Conservation (phyloP, 2,113 vertebrate genomes). For the Pungitius pungitius region DNA sequence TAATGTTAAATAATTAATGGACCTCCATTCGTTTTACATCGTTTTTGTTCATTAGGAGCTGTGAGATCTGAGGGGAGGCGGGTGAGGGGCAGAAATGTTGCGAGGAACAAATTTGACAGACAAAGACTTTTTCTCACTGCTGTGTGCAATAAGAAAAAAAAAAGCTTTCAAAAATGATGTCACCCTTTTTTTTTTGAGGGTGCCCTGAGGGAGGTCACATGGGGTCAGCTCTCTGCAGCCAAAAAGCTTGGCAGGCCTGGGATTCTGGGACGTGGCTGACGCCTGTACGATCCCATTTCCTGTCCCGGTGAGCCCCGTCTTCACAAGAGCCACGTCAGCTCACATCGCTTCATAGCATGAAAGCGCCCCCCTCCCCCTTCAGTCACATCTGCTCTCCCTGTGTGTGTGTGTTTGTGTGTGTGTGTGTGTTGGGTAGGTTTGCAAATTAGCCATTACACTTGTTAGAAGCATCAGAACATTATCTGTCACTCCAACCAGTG, state of each 20-base stretch:
- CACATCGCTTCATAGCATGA: conserved; percentile 52
- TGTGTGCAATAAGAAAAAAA: background rate
- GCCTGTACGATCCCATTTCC: conserved; percentile 48
- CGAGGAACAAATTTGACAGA: conserved; percentile 8
- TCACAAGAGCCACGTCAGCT: conserved; percentile 64
- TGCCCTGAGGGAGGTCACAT: conserved; percentile 41
- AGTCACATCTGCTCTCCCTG: conserved; percentile 26
- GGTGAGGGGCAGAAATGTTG: background rate
- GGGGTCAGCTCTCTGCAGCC: conserved; percentile 59
- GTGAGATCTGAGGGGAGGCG: conserved; percentile 19
- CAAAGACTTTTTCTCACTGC: conserved; percentile 15
- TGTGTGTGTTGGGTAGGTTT: background rate
- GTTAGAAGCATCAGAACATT: background rate
- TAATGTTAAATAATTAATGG: conserved; percentile 73
- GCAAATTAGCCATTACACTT: background rate
- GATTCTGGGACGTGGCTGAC: conserved; percentile 46
- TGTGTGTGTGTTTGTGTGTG: conserved; percentile 4
- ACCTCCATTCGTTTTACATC: conserved; percentile 72
- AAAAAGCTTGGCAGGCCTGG: conserved; percentile 36
- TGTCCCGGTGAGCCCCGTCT: conserved; percentile 44
- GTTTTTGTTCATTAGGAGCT: conserved; percentile 66
- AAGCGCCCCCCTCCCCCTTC: conserved; percentile 24
- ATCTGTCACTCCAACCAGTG: background rate
- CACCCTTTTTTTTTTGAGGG: conserved; percentile 49
- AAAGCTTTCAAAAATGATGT: conserved; percentile 61